A percentile compares a stretch with the other conserved stretches of the same genome.
These are phyloP conservation scores for Odontocolon sp. DNA, from an alignment of 2,888 invertebrate species.

Conservation along the genomic window DNA sequence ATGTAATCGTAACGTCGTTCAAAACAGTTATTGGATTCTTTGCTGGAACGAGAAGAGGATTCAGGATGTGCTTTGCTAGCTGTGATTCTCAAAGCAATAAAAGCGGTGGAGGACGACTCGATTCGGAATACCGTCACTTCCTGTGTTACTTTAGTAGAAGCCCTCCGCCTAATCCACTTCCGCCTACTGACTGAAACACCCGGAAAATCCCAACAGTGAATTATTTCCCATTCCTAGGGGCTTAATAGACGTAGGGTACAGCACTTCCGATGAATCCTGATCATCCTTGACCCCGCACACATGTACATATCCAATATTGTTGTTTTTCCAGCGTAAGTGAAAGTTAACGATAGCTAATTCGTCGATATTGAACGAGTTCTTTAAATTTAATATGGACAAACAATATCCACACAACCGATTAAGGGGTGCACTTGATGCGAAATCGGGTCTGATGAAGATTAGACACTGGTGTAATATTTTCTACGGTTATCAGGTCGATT, in stretches of 20 bases:
- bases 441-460: no score
- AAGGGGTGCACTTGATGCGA: no score
- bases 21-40: constrained; percentile 45
- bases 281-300: no score
- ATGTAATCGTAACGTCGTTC: constrained; percentile 47
- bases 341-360: no score
- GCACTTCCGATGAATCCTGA: constrained; percentile 21
- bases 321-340: no score
- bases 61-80: constrained; percentile 18
- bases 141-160: not conserved
- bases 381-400: no score
- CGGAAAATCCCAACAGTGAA: constrained; percentile 45
- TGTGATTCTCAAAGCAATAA: constrained; percentile 20
- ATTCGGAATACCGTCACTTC: constrained; percentile 15
- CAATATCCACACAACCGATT: no score
- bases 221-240: constrained; percentile 51
- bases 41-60: constrained; percentile 11
- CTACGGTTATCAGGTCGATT: no score
- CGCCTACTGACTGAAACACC: constrained; percentile 24
- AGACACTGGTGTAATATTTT: no score
- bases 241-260: constrained; percentile 32
- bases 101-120: not conserved
- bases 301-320: no score
- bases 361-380: no score
- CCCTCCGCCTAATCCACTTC: constrained; percentile 37